Base-by-base conservation (phyloP, 2,113 vertebrate genomes). In the Aphyosemion australe region DNA sequence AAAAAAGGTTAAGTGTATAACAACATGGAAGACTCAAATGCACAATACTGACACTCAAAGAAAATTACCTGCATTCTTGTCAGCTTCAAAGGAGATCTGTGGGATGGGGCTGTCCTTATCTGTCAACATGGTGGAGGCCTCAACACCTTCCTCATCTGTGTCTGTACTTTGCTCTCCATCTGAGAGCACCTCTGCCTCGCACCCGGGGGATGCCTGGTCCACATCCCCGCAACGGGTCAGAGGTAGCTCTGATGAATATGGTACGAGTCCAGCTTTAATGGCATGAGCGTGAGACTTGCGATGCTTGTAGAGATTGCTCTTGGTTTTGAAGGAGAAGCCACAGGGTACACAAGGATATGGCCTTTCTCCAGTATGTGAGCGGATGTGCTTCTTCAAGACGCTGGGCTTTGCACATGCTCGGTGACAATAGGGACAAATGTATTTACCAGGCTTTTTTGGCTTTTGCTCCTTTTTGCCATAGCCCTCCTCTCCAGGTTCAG, bases 281-380 rank as follows among this genome's bases (percentile, higher is more conserved):
- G 97, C 97, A 66, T 99, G 97, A 66, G 97, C 97, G 53, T 99
- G 97, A 31, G 97, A 99, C 83, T 99, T 99, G 79, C 97, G 94
- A 87, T 99, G 97, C 91, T 99, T 99, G 89, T 99, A 99, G 79
- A 99, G 92, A 90, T 99, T 99, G 89, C 97, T 99, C 91, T 98
- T 99, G 0, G 97, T 99, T 92, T 99, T 99, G 85, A 99, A 99
- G 51, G 97, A 99, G 83, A 99, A 99, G 67, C 97, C 97, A 75
- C 97, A 99, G 47, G 97, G 97, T 68, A 94, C 92, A 78, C 97
- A 99, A 10, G 97, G 97, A 61, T 99, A 99, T 0, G 97, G 97
- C 69, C 97, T 92, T 76, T 99, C 97, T 18, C 97, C 97, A 0
- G 97, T 99, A 45, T 99, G 97, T 15, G 97, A 99, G 56, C 97